phyloP scores from a whole-genome alignment of 1,140 invertebrate genomes.

The Choristoneura fumiferana region DNA sequence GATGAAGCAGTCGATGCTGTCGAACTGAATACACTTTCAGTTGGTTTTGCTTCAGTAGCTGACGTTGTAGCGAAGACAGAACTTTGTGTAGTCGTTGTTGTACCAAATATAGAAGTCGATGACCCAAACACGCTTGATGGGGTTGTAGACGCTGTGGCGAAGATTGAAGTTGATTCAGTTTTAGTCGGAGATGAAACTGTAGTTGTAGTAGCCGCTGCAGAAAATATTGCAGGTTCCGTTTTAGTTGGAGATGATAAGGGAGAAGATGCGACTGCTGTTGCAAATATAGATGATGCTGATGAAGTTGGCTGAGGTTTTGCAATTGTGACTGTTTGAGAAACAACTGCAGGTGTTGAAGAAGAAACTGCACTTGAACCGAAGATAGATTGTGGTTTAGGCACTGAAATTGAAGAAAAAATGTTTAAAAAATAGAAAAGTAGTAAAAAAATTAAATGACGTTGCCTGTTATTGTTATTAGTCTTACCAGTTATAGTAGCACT shows the following conservation, averaged over 20 bases:
- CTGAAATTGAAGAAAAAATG: slow-evolving; percentile 28
- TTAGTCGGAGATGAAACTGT: background rate
- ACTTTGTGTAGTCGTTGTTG: background rate
- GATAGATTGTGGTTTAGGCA: slow-evolving; percentile 27
- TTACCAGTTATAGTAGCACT: slow-evolving; percentile 33
- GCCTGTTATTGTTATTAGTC: too few species aligned
- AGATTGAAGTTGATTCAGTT: background rate
- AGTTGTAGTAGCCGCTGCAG: slow-evolving; percentile 14
- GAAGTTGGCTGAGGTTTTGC: slow-evolving; percentile 11
- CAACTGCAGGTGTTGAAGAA: slow-evolving; percentile 14
- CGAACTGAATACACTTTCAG: slow-evolving; percentile 19
- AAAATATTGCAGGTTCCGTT: slow-evolving; percentile 21
- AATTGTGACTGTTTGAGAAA: slow-evolving; percentile 11
- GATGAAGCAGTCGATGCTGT: slow-evolving; percentile 13
- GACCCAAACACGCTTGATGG: background rate
- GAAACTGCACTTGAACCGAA: slow-evolving; percentile 18
- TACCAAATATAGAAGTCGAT: background rate
- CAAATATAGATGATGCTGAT: slow-evolving; percentile 46
- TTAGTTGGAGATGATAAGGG: background rate
- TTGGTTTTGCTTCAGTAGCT: slow-evolving; percentile 23
- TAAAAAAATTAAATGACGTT: background rate
- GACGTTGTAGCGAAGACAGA: slow-evolving; percentile 21
- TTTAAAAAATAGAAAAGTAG: slow-evolving; percentile 8
- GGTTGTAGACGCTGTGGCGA: background rate
- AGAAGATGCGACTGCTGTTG: slow-evolving; percentile 34